Evolutionary conservation across 2,797 vertebrate genomes (phyloP), one percentile per base, ranked within the genome.

Genomic region (Hylomyscus alleni): DNA sequence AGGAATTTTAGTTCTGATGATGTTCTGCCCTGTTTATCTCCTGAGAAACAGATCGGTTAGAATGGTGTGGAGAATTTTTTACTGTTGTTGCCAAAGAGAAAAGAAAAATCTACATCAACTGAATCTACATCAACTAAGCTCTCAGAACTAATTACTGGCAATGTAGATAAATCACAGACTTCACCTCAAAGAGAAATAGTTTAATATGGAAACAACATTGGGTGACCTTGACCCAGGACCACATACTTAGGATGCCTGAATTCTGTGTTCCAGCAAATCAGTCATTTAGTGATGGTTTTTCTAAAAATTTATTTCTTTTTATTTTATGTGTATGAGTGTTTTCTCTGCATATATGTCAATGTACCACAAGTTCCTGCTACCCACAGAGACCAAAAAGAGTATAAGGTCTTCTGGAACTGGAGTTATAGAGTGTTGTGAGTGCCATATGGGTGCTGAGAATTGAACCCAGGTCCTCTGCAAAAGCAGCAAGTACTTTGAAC

Each of bases 1-100:
- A 78, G 31, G 4, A 15, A 65, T 65, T 91, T 92, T 84, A 94
- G 65, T 81, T 93, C 29, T 88, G 69, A 89, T 88, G 56, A 19
- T 85, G 4, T 73, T 85, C 54, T 62, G 6, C n/a, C 24, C 10
- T 5, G 14, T 93, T 24, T 94, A 14, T 56, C 7, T 69, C 3
- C 52, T 29, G 81, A 47, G 85, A 90, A 81, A 81, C 6, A 77
- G 76, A 93, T 60, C 5, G 1, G 9, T 76, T 37, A 92, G 17
- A 92, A 15, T 29, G 73, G 29, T 20, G 73, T 14, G 72, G 10
- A 34, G 92, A 44, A 76, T 29, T 92, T 90, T 90, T 73, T 87
- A 60, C 11, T 81, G 24, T 76, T 52, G 1, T 26, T 87, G 4
- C 1, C 77, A 65, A 85, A 19, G 37, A 65, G n/a, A 72, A 11